These are phyloP conservation scores for Cyclophora albipunctata DNA, from an alignment of 2,888 invertebrate genomes.

Conservation along the genomic window DNA sequence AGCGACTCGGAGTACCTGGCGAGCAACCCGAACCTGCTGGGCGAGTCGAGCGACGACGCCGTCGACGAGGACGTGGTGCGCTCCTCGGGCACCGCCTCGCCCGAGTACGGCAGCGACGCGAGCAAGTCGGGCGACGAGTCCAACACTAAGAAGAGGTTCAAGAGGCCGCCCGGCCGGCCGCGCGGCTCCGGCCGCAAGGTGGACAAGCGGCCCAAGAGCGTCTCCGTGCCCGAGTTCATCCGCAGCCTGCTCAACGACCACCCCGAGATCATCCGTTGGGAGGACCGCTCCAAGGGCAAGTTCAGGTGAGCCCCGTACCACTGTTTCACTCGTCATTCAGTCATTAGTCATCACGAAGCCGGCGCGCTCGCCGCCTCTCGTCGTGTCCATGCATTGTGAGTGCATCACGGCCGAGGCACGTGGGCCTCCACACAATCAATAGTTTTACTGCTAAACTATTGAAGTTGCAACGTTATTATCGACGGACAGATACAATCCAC, in stretches of 20 bases:
- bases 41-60: conserved; percentile 62
- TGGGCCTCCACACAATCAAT: conserved; percentile 46
- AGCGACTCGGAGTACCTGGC: conserved; percentile 63
- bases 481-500: conserved; percentile 14
- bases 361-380: conserved; percentile 26
- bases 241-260: conserved; percentile 85
- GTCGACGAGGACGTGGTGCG: conserved; percentile 60
- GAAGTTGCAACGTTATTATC: conserved; percentile 30
- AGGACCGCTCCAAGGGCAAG: conserved; percentile 86
- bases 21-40: conserved; percentile 41
- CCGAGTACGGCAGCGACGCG: conserved; percentile 60
- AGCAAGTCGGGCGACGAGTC: conserved; percentile 68
- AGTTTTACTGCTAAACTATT: conserved; percentile 41
- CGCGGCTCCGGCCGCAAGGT: conserved; percentile 65
- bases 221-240: conserved; percentile 88
- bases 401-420: conserved; percentile 51
- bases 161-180: conserved; percentile 74
- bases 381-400: conserved; percentile 40
- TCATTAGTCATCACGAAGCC: too few species aligned
- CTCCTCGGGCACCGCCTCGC: conserved; percentile 55
- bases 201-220: conserved; percentile 63
- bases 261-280: conserved; percentile 91
- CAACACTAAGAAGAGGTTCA: conserved; percentile 51
- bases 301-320: conserved; percentile 74
- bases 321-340: conserved; percentile 2